Base-by-base conservation (phyloP, 1,140 invertebrate species). In the Protaetia brevitarsis region DNA sequence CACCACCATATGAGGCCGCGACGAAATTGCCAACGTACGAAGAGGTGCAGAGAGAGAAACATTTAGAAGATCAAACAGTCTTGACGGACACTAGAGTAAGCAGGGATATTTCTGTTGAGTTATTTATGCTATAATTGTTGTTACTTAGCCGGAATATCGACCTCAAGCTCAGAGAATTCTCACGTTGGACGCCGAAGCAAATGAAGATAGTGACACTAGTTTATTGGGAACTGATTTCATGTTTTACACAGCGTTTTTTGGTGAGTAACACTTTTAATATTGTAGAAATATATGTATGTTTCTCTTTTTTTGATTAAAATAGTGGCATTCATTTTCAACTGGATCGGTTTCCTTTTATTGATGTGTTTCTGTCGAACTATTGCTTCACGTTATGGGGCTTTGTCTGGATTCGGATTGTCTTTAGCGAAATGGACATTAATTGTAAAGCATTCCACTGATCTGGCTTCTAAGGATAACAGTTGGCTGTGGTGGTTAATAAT, bases 321-420 rank as follows among this genome's bases (percentile, higher is more conserved):
- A 90, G 89, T 93, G 77, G 89, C 91, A 69, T 94, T 94, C 78
- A 82, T 94, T 26, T 96, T 97, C 81, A 96, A 96, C 80, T 97
- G 94, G 95, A 92, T 97, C 76, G 95, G 95, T 57, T 95, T 97
- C 77, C 80, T 97, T 60, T 82, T 95, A 71, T 81, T 95, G 62
- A 91, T 95, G 85, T 96, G 94, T 75, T 93, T 96, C 80, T 95
- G 93, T 78, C 93, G 95, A 76, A 96, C 94, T 34, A 92, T 96
- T 74, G 94, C 95, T 45, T 94, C 92, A 36, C 87, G 94, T 71
- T 95, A 95, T 79, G 95, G 95, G 45, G 95, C 95, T 4, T 78
- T 97, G 16, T 91, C 94, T 64, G 94, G 95, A 36, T 95, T 97
- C 76, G 95, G 94, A 4, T 82, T 97, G 5, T 96, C 93, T 7